These are phyloP conservation scores for Oenanthe oenanthe DNA, from an alignment of 2,113 vertebrate species.

Conservation along the genomic window DNA sequence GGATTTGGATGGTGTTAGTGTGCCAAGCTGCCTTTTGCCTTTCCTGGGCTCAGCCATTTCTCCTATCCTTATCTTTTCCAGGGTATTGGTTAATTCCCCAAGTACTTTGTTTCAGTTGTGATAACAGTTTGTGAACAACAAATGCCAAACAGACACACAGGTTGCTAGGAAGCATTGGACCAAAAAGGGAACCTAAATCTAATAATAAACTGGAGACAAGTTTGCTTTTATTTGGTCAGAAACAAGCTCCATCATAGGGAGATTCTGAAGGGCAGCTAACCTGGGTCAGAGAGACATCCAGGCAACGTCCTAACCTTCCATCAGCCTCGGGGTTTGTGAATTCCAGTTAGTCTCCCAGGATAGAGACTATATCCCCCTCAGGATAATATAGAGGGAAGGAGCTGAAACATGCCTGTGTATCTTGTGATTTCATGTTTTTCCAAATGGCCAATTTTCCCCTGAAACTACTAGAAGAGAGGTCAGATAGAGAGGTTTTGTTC, in stretches of 20 bases:
- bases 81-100: slow-evolving; percentile 20
- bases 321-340: background rate
- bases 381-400: background rate
- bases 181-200: slow-evolving; percentile 39
- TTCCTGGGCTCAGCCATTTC: background rate
- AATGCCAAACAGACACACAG: slow-evolving; percentile 60
- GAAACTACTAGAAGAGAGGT: background rate
- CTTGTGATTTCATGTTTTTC: background rate
- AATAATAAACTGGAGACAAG: slow-evolving; percentile 69
- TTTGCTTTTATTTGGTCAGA: slow-evolving; percentile 32
- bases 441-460: background rate
- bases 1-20: background rate
- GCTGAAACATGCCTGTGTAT: background rate
- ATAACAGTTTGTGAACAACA: slow-evolving; percentile 58
- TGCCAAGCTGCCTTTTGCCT: background rate
- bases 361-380: background rate
- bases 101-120: slow-evolving; percentile 18
- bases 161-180: slow-evolving; percentile 73
- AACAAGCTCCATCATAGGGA: background rate
- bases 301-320: background rate
- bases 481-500: background rate
- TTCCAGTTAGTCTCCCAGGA: background rate
- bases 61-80: background rate
- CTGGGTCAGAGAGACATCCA: background rate
- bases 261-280: background rate